Conservation (phyloP, 2,888 invertebrate species). For the Erannis defoliaria region DNA sequence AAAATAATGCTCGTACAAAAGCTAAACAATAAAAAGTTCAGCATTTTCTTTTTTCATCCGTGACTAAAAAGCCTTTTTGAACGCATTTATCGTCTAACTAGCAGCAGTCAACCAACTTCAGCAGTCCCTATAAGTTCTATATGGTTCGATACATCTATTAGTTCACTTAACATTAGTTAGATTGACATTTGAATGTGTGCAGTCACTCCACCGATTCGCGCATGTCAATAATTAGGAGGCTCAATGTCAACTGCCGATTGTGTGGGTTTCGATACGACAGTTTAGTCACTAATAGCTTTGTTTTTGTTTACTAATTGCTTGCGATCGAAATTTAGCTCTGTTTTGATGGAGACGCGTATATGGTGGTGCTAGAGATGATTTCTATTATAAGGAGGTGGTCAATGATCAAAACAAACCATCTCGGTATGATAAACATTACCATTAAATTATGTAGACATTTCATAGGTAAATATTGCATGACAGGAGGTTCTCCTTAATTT, state of each 20-base stretch:
- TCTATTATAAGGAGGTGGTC: slow-evolving; percentile 14
- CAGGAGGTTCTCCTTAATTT: neutral
- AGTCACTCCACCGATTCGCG: slow-evolving; percentile 54
- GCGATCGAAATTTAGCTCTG: slow-evolving; percentile 38
- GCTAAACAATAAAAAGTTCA: too few species aligned
- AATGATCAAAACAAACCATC: slow-evolving; percentile 19
- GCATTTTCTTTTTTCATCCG: too few species aligned
- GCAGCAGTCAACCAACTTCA: neutral
- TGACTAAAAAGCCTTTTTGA: neutral
- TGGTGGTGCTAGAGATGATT: slow-evolving; percentile 5
- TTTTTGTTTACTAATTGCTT: slow-evolving; percentile 47
- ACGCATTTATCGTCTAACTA: too few species aligned
- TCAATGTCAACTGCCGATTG: slow-evolving; percentile 69
- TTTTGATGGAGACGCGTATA: slow-evolving; percentile 19
- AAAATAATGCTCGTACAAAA: too few species aligned
- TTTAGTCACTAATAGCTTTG: slow-evolving; percentile 45
- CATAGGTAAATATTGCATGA: slow-evolving; percentile 5
- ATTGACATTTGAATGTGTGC: slow-evolving; percentile 74
- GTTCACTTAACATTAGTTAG: slow-evolving; percentile 46
- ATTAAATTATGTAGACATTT: neutral
- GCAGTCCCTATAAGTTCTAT: slow-evolving; percentile 17
- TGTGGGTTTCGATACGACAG: slow-evolving; percentile 58
- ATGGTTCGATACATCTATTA: slow-evolving; percentile 35
- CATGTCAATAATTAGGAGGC: slow-evolving; percentile 71
- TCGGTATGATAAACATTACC: slow-evolving; percentile 4